A percentile compares a stretch with the other conserved stretches of the same genome.
Evolutionary conservation across 92 coral and sea anemone species (phyloP).

Genomic region (Micromussa lordhowensis): DNA sequence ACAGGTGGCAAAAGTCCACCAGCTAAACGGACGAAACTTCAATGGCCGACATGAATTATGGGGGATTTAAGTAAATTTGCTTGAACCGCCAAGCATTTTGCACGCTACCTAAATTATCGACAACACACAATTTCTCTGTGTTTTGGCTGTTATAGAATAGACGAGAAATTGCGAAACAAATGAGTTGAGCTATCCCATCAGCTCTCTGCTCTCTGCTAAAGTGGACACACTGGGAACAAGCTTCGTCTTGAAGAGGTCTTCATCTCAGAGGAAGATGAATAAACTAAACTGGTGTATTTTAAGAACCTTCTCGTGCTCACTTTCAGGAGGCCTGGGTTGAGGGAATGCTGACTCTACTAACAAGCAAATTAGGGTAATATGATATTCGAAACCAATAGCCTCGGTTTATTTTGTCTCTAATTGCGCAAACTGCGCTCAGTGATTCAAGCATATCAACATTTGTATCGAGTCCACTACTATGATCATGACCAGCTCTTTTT

Average conservation of each 20-base stretch:
- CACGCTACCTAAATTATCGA: background rate
- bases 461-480: background rate
- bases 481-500: background rate
- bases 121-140: background rate
- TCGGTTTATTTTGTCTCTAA: background rate
- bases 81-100: background rate
- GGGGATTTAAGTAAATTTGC: background rate
- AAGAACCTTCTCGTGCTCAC: background rate
- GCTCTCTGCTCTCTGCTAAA: no score
- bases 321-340: background rate
- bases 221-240: background rate
- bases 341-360: background rate
- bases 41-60: slow-evolving; percentile 16
- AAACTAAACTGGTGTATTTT: background rate
- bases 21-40: background rate
- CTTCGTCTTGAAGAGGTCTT: background rate
- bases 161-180: background rate
- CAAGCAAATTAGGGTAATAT: background rate
- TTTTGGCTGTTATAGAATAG: background rate
- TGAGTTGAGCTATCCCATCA: no score
- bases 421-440: background rate
- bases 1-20: slow-evolving; percentile 47
- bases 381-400: background rate
- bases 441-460: background rate
- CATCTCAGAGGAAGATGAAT: background rate